Evolutionary conservation across 2,113 vertebrate species (phyloP).

Genomic region (Myrmophylax atrothorax): DNA sequence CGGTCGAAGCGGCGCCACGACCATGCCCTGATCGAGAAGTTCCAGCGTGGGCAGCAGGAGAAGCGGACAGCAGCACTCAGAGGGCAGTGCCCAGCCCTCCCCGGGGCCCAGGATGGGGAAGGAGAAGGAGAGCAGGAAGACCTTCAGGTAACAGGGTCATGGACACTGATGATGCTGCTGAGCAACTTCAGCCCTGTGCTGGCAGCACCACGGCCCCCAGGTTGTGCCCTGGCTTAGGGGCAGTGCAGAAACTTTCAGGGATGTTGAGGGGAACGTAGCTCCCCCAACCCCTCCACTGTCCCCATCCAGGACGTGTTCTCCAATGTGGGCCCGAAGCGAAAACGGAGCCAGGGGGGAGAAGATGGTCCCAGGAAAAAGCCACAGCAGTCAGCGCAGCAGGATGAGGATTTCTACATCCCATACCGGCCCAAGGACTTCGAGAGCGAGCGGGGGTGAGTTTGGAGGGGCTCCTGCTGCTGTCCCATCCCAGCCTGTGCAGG

Average conservation of each 20-base stretch:
- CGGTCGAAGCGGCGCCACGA: slow-evolving; percentile 85
- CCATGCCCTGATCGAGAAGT: slow-evolving; percentile 78
- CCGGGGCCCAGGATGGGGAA: neutral
- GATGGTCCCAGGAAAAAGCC: slow-evolving; percentile 51
- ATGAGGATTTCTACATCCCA: slow-evolving; percentile 88
- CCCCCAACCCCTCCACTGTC: too few relatives aligned
- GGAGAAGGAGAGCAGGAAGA: slow-evolving; percentile 1
- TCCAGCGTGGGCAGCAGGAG: slow-evolving; percentile 74
- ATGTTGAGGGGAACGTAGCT: rapidly evolving
- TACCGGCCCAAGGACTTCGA: slow-evolving; percentile 94
- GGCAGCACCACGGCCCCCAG: neutral
- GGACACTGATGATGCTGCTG: neutral
- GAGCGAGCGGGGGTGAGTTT: slow-evolving; percentile 88
- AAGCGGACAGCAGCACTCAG: slow-evolving; percentile 33
- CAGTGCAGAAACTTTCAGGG: neutral
- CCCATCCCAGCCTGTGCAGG: rapidly evolving
- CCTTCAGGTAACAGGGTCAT: neutral
- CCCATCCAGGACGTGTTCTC: slow-evolving; percentile 82
- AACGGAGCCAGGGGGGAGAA: neutral
- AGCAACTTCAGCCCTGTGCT: rapidly evolving
- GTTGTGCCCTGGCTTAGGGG: too few relatives aligned
- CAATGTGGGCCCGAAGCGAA: slow-evolving; percentile 79
- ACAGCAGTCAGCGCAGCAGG: slow-evolving; percentile 55
- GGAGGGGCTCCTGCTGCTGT: rapidly evolving
- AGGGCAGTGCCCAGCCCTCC: rapidly evolving